These are phyloP conservation scores for Neodiprion pinetum DNA, from an alignment of 1,140 invertebrate species.

Conservation along the genomic window DNA sequence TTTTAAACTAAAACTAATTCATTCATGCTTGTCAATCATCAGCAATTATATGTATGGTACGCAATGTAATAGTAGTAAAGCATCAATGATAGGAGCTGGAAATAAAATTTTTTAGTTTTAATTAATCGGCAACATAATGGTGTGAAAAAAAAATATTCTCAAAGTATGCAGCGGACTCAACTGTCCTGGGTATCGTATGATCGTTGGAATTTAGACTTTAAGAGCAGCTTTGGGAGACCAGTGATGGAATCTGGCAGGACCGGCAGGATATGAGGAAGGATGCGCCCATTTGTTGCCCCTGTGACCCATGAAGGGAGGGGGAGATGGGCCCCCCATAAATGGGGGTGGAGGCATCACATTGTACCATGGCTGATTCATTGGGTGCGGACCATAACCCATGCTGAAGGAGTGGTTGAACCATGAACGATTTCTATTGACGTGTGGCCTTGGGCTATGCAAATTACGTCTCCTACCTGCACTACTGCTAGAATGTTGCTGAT, in stretches of 20 bases:
- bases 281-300: conserved; percentile 53
- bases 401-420: conserved; percentile 53
- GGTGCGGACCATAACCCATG: conserved; percentile 51
- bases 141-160: conserved; percentile 1
- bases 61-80: conserved; percentile 10
- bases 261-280: conserved; percentile 48
- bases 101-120: conserved; percentile 18
- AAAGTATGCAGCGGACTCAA: conserved; percentile 15
- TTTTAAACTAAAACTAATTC: conserved; percentile 30
- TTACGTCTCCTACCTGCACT: conserved; percentile 51
- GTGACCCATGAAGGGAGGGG: conserved; percentile 50
- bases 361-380: conserved; percentile 55
- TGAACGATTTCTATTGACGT: conserved; percentile 51
- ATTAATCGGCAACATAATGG: conserved; percentile 13
- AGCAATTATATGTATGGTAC: conserved; percentile 24
- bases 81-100: conserved; percentile 9
- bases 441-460: conserved; percentile 50
- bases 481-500: conserved; percentile 45
- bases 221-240: conserved; percentile 57
- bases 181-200: conserved; percentile 17
- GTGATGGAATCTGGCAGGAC: conserved; percentile 54
- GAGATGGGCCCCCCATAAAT: conserved; percentile 52
- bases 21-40: conserved; percentile 39
- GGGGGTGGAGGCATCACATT: conserved; percentile 51
- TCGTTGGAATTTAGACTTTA: conserved; percentile 48